Evolutionary conservation across 2,888 invertebrate genomes (phyloP), one percentile per base, ranked within the genome.

Genomic region (Alentia gelatinosa): DNA sequence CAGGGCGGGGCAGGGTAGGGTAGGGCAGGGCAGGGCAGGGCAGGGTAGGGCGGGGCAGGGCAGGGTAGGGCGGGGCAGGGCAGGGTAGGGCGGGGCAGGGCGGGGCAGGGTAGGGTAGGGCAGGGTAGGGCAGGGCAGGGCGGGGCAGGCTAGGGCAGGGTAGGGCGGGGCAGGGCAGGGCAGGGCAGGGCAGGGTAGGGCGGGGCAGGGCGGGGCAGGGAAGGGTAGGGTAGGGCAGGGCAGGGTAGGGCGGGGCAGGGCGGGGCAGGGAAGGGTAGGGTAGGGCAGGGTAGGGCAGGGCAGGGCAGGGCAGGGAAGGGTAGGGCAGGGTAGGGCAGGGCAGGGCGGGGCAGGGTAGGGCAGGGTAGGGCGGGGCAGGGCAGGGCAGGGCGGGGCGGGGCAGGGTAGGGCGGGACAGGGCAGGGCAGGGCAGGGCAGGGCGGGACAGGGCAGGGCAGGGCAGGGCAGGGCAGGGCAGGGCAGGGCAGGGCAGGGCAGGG

Each of bases 371-470:
- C 68, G 30, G 68, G 89, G 89, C 89, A 89, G 68, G 89, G 89
- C 89, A 89, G 89, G 89, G 89, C 89, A 89, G 89, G 74, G 89
- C 89, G 35, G 89, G 89, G 89, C 89, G 23, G 75, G 74, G 89
- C 89, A 86, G 89, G 89, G 89, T 39, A 9, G 89, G 89, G 89
- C 79, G 23, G 89, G 89, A 75, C 89, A 79, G 89, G 89, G 89
- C 89, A 89, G 68, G 89, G 89, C 89, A 89, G 89, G 89, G 89
- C 89, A 89, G 89, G 89, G 89, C 89, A 89, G 89, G 89, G 89
- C 89, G 83, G 89, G 89, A 75, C 89, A 89, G 89, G 74, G 89
- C 89, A 89, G 89, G 89, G 89, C 89, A 89, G 89, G 89, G 89
- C 89, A 89, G 89, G 89, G 89, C 89, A 89, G 89, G 74, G 89